These are phyloP conservation scores for Cirrhinus mrigala DNA, from an alignment of 2,797 vertebrate species.

Conservation along the genomic window DNA sequence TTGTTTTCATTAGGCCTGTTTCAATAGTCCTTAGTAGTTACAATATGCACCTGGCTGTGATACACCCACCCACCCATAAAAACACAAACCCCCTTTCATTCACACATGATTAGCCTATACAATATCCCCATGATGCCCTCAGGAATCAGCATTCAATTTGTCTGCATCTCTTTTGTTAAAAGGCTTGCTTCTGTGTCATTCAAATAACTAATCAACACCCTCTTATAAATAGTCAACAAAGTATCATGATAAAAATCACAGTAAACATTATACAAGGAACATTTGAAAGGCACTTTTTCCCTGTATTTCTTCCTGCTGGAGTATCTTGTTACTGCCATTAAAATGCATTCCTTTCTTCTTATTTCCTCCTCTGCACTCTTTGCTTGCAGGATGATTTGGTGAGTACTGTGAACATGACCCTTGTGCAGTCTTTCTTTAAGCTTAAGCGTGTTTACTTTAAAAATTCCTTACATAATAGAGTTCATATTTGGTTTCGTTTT, in stretches of 20 bases:
- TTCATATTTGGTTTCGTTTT: not conserved
- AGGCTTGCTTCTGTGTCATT: not conserved
- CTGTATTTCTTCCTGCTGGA: not conserved
- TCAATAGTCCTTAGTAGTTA: not conserved
- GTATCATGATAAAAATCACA: not conserved
- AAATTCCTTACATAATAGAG: not conserved
- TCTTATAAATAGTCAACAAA: not conserved
- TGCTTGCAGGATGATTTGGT: slow-evolving; percentile 79
- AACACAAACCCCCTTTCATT: not conserved
- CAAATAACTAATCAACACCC: not conserved
- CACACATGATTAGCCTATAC: not conserved
- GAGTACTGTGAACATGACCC: slow-evolving; percentile 65
- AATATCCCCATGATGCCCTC: not conserved
- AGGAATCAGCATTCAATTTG: not conserved
- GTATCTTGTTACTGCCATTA: slow-evolving; percentile 17
- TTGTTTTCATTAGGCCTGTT: not conserved
- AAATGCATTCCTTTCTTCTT: slow-evolving; percentile 61
- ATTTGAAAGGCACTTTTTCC: not conserved
- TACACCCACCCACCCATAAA: not conserved
- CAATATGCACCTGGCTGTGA: not conserved
- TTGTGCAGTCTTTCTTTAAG: not conserved
- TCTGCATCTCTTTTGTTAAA: not conserved
- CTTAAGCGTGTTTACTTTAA: not conserved
- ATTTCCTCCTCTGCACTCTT: slow-evolving; percentile 67
- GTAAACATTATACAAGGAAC: not conserved